Conservation (phyloP, 2,113 vertebrate genomes). For the Petaurus breviceps region DNA sequence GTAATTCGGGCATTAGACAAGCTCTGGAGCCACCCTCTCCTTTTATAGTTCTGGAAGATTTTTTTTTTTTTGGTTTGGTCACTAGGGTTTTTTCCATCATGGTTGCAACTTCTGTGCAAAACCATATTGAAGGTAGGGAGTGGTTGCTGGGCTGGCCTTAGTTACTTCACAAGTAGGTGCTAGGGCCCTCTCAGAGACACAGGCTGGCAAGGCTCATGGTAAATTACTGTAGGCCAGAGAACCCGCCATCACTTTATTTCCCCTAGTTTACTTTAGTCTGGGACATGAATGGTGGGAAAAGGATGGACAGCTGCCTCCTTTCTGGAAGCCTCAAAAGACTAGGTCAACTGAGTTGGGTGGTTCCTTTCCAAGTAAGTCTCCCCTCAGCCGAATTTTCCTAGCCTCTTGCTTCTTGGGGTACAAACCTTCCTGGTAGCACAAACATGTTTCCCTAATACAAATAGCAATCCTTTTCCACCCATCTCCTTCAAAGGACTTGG, state of each 20-base stretch:
- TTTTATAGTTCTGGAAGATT: neutral
- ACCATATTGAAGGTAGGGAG: constrained; percentile 2
- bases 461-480: neutral
- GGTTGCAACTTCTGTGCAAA: constrained; percentile 14
- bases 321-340: neutral
- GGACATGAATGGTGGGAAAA: constrained; percentile 24
- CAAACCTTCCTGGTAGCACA: neutral
- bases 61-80: neutral
- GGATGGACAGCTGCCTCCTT: constrained; percentile 24
- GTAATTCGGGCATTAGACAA: constrained; percentile 12
- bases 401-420: constrained; percentile 42
- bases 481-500: constrained; percentile 34
- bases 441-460: constrained; percentile 33
- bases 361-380: constrained; percentile 19
- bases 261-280: constrained; percentile 41
- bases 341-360: neutral
- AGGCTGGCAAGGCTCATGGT: constrained; percentile 31
- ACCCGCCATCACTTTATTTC: constrained; percentile 47
- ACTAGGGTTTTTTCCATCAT: neutral
- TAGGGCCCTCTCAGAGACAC: constrained; percentile 42
- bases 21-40: constrained; percentile 23
- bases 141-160: neutral
- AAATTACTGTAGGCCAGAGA: constrained; percentile 62
- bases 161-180: constrained; percentile 47
- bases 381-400: neutral